Evolutionary conservation across 2,888 invertebrate genomes (phyloP), one percentile per base, ranked within the genome.

Genomic region (Cosmorhoe ocellata): DNA sequence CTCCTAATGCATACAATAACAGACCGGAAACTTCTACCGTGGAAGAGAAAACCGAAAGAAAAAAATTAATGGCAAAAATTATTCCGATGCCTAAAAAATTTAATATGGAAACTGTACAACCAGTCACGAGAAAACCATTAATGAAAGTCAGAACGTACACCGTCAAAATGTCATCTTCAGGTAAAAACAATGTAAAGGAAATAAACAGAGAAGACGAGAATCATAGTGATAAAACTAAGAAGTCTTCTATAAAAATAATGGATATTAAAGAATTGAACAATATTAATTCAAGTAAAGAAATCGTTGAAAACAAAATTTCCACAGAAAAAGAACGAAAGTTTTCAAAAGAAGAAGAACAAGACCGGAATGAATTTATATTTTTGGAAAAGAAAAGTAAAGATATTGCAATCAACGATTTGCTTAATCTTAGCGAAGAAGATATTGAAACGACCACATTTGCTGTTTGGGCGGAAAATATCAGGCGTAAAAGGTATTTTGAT

Each of bases 361-460:
- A 69, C 45, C 30, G 18, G 8, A 50, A 55, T 6, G 71, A 76
- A 56, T 71, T 63, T 38, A 70, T 72, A 10, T 72, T 75, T 22
- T 9, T 73, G 24, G 58, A 64, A 37, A 49, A 50, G 11, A 7
- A 11, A n/a, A 27, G 57, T 10, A 18, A 44, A 2, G 32, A 41
- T 40, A 10, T 39, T 6, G 0, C 7, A 2, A n/a, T 22, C 0
- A 44, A 12, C 10, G 39, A 44, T 10, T 11, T 43, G 3, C 10
- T 31, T 2, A 28, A 38, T 12, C 40, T 14, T 22, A 47, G 36
- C 39, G 33, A 33, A 10, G 22, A 27, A 28, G 51, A 59, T 7
- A 37, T 43, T 22, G 48, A 33, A 8, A 38, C 44, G 3, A 62
- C 61, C 2, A 61, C 32, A 27, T 4, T 7, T 24, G 24, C 13